Conservation (phyloP, 2,797 vertebrate species). For the Squalus acanthias region DNA sequence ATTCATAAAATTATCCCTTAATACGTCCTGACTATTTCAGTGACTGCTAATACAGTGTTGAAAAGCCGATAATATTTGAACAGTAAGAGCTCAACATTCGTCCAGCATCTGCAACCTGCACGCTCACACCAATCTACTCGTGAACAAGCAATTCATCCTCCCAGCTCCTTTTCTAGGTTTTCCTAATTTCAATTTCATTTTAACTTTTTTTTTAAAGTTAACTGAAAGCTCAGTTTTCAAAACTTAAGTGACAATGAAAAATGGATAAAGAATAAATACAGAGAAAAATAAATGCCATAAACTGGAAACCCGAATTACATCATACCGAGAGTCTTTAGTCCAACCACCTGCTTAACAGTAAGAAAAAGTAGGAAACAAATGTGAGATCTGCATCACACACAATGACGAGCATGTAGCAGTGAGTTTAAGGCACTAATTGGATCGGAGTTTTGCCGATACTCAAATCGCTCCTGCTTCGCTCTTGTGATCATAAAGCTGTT, state of each 20-base stretch:
- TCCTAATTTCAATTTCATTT: background rate
- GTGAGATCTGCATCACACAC: background rate
- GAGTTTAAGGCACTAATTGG: background rate
- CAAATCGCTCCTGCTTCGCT: background rate
- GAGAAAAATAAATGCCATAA: background rate
- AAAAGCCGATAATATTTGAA: background rate
- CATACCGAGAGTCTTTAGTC: background rate
- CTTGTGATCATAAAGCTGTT: background rate
- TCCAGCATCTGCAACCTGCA: background rate
- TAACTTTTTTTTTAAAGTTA: background rate
- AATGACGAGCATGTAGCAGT: background rate
- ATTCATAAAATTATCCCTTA: background rate
- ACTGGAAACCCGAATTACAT: no score
- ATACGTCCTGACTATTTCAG: background rate
- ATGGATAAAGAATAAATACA: background rate
- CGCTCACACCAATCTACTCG: background rate
- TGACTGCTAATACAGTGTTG: background rate
- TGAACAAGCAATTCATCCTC: background rate
- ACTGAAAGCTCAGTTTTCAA: background rate
- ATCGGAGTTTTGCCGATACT: background rate
- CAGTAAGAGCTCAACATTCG: background rate
- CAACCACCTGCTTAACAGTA: background rate
- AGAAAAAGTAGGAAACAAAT: background rate
- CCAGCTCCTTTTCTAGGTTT: background rate
- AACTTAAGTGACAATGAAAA: background rate